These are phyloP conservation scores for Busseola fusca DNA, from an alignment of 2,888 invertebrate genomes.

Conservation along the genomic window DNA sequence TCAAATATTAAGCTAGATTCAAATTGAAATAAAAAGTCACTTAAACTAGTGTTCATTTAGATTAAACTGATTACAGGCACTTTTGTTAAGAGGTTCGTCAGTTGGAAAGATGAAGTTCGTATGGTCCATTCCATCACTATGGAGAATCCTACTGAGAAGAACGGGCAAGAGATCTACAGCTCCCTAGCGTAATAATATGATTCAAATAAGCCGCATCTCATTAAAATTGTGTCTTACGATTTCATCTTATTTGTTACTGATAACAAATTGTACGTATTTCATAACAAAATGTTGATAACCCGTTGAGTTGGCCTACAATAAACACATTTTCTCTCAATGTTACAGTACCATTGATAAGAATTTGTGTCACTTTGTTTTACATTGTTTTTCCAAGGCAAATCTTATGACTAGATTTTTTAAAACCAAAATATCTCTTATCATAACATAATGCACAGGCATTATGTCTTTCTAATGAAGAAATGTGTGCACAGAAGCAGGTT, in stretches of 20 bases:
- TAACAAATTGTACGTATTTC: slow-evolving; percentile 12
- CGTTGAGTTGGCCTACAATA: slow-evolving; percentile 20
- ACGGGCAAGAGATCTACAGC: background rate
- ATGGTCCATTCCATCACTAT: background rate
- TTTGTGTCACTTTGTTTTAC: background rate
- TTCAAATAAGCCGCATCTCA: background rate
- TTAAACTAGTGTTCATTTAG: background rate
- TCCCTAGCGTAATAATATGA: background rate
- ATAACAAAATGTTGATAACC: slow-evolving; percentile 31
- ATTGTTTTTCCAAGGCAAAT: background rate
- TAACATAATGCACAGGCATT: background rate
- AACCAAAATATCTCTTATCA: background rate
- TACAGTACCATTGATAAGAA: slow-evolving; percentile 19
- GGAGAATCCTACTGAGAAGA: background rate
- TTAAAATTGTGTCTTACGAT: slow-evolving; percentile 3
- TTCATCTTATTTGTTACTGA: slow-evolving; percentile 14
- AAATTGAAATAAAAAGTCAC: background rate
- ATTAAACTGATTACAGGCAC: background rate
- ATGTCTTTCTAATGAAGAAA: too few species aligned
- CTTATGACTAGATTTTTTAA: too few species aligned
- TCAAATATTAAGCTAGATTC: background rate
- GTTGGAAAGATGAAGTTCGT: background rate
- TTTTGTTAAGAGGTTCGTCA: background rate
- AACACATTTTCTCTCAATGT: slow-evolving; percentile 19
- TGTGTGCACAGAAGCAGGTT: too few species aligned